phyloP scores from a whole-genome alignment of 2,888 invertebrate genomes.

The Andrena dorsata region DNA sequence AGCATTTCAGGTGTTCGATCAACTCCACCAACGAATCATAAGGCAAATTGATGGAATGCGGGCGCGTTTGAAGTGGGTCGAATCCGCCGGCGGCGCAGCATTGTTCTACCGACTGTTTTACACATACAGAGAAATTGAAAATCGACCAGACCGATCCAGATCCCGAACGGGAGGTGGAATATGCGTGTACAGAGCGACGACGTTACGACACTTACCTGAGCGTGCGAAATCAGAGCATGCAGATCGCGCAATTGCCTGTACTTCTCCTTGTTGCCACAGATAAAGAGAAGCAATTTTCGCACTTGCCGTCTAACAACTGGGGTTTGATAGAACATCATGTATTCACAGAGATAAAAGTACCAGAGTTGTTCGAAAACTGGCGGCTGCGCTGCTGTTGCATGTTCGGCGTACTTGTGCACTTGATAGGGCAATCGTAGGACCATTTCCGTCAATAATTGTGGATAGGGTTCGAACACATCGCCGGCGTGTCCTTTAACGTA shows the following conservation, averaged over 20 bases:
- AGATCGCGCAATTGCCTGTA: constrained; percentile 97
- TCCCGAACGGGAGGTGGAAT: too few relatives aligned
- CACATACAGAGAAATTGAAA: background rate
- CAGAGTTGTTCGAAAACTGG: constrained; percentile 87
- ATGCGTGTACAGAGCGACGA: too few relatives aligned
- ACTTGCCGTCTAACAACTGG: constrained; percentile 95
- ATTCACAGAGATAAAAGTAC: constrained; percentile 95
- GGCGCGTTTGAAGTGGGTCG: constrained; percentile 84
- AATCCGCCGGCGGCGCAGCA: constrained; percentile 87
- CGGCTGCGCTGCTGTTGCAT: constrained; percentile 75
- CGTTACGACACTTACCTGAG: constrained; percentile 86
- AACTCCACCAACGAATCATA: constrained; percentile 97
- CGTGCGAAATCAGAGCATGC: constrained; percentile 95
- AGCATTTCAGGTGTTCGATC: constrained; percentile 97
- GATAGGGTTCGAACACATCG: constrained; percentile 97
- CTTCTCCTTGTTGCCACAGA: constrained; percentile 98
- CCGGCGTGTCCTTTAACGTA: constrained; percentile 96
- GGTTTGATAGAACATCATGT: constrained; percentile 98
- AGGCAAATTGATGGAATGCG: constrained; percentile 87
- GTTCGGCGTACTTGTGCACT: constrained; percentile 90
- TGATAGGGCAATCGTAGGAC: constrained; percentile 97
- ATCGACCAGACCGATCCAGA: background rate
- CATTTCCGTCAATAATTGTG: constrained; percentile 97
- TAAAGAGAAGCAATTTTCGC: constrained; percentile 94
- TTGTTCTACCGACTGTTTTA: constrained; percentile 85